phyloP scores from a whole-genome alignment of 2,113 vertebrate genomes.

The Opisthocomus hoazin region DNA sequence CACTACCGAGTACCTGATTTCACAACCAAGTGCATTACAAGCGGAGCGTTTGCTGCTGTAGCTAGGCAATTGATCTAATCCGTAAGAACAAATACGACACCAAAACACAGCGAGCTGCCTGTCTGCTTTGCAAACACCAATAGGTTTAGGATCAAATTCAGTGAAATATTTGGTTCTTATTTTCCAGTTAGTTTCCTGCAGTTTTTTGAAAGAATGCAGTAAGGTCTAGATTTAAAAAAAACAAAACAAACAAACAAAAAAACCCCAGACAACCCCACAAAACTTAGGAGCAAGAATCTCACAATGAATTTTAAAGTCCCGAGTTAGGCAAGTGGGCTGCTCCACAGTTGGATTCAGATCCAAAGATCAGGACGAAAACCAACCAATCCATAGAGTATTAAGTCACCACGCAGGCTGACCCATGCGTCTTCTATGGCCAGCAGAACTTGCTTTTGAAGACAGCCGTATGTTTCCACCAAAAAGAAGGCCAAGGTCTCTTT shows the following conservation, averaged over 20 bases:
- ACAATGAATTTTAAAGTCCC: not conserved
- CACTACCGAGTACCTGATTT: conserved; percentile 22
- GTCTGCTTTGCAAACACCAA: not conserved
- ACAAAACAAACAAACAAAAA: not conserved
- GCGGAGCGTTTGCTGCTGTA: not conserved
- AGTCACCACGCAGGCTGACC: not conserved
- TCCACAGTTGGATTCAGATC: not conserved
- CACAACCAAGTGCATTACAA: conserved; percentile 33
- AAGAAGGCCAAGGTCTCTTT: not conserved
- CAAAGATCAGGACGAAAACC: not conserved
- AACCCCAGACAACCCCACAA: not conserved
- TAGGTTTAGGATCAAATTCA: not conserved
- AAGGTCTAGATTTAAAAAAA: not conserved
- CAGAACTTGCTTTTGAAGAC: not conserved
- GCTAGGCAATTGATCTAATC: conserved; percentile 24
- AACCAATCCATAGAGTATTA: not conserved
- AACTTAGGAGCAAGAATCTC: not conserved
- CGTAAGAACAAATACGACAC: not conserved
- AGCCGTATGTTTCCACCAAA: not conserved
- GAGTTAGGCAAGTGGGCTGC: not conserved
- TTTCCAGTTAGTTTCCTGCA: not conserved
- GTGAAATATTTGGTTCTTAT: not conserved
- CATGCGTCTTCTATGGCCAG: not conserved
- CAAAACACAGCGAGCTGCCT: not conserved
- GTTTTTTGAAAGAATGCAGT: not conserved